Percentiles rank a stretch among this genome's conserved stretches.
Evolutionary conservation across 2,797 vertebrate genomes (phyloP).

Genomic region (Enteromius argenteus): DNA sequence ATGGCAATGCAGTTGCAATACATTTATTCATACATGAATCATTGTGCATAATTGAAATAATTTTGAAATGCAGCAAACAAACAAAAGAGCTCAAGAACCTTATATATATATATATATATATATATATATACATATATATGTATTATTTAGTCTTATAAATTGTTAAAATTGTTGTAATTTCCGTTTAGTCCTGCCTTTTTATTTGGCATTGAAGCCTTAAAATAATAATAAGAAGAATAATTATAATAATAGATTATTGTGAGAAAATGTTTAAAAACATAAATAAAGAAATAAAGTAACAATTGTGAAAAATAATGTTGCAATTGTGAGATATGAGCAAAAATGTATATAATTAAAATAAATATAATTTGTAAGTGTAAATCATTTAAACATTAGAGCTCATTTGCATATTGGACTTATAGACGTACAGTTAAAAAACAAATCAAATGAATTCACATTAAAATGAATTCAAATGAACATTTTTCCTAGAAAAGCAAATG

Average conservation of each 20-base stretch:
- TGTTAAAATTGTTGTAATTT: background rate
- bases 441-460: background rate
- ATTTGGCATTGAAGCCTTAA: background rate
- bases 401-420: background rate
- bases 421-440: background rate
- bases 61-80: background rate
- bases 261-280: background rate
- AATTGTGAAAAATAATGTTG: background rate
- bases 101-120: too few relatives aligned
- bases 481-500: background rate
- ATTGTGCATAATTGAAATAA: too few relatives aligned
- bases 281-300: background rate
- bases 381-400: background rate
- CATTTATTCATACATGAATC: too few relatives aligned
- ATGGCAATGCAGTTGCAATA: too few relatives aligned
- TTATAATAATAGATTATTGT: background rate
- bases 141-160: background rate
- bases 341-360: background rate
- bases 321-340: background rate
- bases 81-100: background rate
- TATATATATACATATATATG: too few relatives aligned
- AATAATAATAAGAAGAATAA: background rate
- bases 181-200: background rate
- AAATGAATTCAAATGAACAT: background rate
- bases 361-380: too few relatives aligned